phyloP scores from a whole-genome alignment of 2,888 invertebrate genomes.

The Hypolimnas misippus region DNA sequence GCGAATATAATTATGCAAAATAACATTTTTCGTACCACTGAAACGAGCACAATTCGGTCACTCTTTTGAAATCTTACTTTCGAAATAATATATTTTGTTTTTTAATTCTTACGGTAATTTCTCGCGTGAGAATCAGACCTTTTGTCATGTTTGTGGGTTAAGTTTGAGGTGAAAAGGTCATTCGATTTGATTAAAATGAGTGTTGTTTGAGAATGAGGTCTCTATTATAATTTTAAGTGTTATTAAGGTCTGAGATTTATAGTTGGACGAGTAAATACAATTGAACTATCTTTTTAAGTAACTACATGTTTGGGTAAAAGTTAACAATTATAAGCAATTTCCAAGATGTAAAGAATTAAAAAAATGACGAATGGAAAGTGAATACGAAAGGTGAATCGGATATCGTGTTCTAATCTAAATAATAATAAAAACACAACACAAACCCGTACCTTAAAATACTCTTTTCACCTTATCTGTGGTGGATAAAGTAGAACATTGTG shows the following conservation, averaged over 20 bases:
- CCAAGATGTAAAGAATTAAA: too few relatives aligned
- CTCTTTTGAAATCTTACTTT: conserved; percentile 20
- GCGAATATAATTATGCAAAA: conserved; percentile 16
- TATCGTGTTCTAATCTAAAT: too few relatives aligned
- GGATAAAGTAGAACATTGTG: too few relatives aligned
- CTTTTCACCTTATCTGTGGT: too few relatives aligned
- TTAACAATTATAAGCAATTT: not conserved
- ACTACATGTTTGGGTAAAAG: not conserved
- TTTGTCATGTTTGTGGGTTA: conserved; percentile 41
- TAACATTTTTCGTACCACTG: conserved; percentile 12
- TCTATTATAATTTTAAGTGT: conserved; percentile 12
- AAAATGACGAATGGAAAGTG: too few relatives aligned
- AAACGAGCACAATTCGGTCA: conserved; percentile 22
- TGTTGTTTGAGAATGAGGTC: conserved; percentile 35
- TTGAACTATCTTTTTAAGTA: conserved; percentile 2
- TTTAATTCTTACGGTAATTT: conserved; percentile 45
- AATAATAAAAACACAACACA: too few relatives aligned
- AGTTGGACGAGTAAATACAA: not conserved
- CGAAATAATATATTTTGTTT: conserved; percentile 35
- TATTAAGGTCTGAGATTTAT: conserved; percentile 1
- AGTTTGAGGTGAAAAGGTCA: conserved; percentile 38
- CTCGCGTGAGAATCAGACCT: conserved; percentile 45
- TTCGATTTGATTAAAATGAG: conserved; percentile 29
- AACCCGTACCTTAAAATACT: too few relatives aligned
- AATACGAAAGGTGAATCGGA: too few relatives aligned